phyloP scores from a whole-genome alignment of 2,888 invertebrate species.

The Phortica magna region DNA sequence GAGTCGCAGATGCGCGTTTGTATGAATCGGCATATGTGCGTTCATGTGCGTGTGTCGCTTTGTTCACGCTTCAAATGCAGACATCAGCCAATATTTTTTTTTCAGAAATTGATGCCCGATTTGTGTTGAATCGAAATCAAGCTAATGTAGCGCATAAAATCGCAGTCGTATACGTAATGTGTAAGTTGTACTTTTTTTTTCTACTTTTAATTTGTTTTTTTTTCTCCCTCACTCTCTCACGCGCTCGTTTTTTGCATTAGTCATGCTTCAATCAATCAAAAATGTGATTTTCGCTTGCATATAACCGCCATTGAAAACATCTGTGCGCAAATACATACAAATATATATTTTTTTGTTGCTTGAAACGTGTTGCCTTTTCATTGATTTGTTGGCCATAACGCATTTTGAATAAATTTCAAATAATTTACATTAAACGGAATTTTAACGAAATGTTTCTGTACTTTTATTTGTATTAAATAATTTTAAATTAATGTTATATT shows the following conservation, averaged over 20 bases:
- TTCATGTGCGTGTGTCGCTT: conserved; percentile 35
- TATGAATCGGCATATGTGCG: conserved; percentile 34
- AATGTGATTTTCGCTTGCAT: conserved; percentile 64
- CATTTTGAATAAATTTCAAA: conserved; percentile 1
- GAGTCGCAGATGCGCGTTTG: not conserved
- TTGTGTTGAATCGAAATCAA: conserved; percentile 68
- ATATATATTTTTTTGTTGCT: not conserved
- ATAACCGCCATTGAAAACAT: conserved; percentile 70
- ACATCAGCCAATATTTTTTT: conserved; percentile 53
- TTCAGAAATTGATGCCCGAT: conserved; percentile 66
- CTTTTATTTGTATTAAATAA: no score
- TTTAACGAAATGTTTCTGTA: no score
- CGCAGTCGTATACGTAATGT: conserved; percentile 49
- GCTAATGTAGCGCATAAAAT: conserved; percentile 74
- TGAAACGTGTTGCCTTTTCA: not conserved
- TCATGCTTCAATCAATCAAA: conserved; percentile 74
- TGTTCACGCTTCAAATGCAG: conserved; percentile 29
- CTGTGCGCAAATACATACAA: conserved; percentile 55
- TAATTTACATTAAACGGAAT: conserved; percentile 28
- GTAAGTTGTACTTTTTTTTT: conserved; percentile 15
- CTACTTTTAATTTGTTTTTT: conserved; percentile 22
- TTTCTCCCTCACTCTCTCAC: not conserved
- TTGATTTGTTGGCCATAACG: conserved; percentile 9
- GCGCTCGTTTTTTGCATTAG: conserved; percentile 62
- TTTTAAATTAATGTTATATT: no score